phyloP scores from a whole-genome alignment of 1,140 invertebrate species.

The Drosophila pallidifrons region DNA sequence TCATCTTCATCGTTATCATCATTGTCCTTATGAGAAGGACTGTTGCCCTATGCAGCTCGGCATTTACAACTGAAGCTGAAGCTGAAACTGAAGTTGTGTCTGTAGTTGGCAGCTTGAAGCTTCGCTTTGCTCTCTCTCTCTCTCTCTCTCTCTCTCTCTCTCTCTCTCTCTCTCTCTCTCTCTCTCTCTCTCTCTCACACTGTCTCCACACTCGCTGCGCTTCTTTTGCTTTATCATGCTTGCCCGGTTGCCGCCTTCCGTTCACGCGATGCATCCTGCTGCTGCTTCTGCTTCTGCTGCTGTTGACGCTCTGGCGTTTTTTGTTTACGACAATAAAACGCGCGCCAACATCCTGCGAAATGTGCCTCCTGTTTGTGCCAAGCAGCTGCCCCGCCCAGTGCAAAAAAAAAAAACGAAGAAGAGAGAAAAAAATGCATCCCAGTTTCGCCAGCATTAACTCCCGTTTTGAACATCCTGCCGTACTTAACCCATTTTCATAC shows the following conservation, averaged over 20 bases:
- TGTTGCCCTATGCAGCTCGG: too few species aligned
- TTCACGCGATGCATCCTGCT: constrained; percentile 59
- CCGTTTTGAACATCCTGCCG: constrained; percentile 58
- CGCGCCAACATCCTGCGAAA: constrained; percentile 57
- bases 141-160: too few species aligned
- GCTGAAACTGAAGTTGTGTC: constrained; percentile 4
- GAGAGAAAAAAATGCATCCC: background rate
- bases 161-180: too few species aligned
- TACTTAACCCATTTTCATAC: constrained; percentile 76
- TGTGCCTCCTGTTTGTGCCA: constrained; percentile 45
- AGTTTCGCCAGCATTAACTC: constrained; percentile 15
- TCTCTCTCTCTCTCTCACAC: too few species aligned
- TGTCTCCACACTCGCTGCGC: background rate
- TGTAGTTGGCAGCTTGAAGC: constrained; percentile 25
- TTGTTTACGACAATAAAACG: constrained; percentile 72
- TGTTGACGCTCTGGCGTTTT: constrained; percentile 45
- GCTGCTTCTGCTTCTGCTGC: background rate
- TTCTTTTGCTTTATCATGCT: constrained; percentile 25
- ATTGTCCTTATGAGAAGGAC: constrained; percentile 11
- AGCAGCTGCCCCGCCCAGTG: constrained; percentile 18
- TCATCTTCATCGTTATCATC: constrained; percentile 1
- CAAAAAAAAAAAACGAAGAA: background rate
- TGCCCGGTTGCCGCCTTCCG: constrained; percentile 51
- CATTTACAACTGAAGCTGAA: constrained; percentile 6
- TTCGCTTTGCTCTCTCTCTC: background rate